phyloP scores from a whole-genome alignment of 2,888 invertebrate genomes.

The Deilephila porcellus region DNA sequence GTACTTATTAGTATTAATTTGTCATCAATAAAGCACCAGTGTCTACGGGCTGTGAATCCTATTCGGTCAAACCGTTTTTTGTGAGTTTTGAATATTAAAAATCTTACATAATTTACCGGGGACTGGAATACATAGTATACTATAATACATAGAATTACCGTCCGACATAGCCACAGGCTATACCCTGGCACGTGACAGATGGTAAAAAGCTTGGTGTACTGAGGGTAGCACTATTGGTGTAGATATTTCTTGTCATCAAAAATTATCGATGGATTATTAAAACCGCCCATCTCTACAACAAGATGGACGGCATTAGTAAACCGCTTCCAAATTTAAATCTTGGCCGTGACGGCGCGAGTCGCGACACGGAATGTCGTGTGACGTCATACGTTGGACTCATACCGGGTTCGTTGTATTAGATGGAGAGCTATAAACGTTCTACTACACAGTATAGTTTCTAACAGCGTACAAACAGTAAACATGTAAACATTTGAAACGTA shows the following conservation, averaged over 20 bases:
- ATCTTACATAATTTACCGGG: too few relatives aligned
- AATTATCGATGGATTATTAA: background rate
- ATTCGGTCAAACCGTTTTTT: too few relatives aligned
- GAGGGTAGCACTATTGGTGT: background rate
- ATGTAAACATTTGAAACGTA: background rate
- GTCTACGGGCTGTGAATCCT: too few relatives aligned
- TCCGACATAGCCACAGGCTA: too few relatives aligned
- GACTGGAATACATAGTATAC: background rate
- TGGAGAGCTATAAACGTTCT: conserved; percentile 18
- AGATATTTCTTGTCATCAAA: background rate
- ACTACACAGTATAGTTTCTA: background rate
- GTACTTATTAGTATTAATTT: too few relatives aligned
- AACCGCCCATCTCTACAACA: conserved; percentile 41
- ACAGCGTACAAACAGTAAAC: conserved; percentile 8
- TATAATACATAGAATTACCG: too few relatives aligned
- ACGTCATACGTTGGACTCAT: conserved; percentile 57
- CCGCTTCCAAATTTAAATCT: conserved; percentile 75
- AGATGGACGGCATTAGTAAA: conserved; percentile 57
- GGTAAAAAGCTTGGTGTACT: too few relatives aligned
- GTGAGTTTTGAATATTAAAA: too few relatives aligned
- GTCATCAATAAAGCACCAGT: too few relatives aligned
- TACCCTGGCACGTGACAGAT: too few relatives aligned
- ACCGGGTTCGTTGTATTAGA: conserved; percentile 43
- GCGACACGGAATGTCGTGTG: conserved; percentile 69
- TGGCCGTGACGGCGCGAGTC: conserved; percentile 65